Percentiles rank a stretch among this genome's conserved stretches.
These are phyloP conservation scores for Chanos chanos DNA, from an alignment of 2,797 vertebrate species.

Conservation along the genomic window DNA sequence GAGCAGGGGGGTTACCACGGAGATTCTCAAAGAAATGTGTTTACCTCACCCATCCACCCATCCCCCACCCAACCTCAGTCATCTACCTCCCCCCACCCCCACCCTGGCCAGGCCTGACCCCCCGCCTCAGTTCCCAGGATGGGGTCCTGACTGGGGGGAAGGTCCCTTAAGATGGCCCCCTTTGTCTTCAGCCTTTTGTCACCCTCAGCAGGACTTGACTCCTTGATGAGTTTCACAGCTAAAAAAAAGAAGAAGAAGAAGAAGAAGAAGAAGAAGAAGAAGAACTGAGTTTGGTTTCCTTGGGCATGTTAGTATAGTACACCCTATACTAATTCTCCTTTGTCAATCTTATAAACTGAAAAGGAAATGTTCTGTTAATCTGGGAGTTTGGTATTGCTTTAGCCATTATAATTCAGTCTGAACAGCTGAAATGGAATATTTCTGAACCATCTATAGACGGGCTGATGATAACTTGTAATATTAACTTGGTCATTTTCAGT, in stretches of 20 bases:
- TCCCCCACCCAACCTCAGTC: slow-evolving; percentile 22
- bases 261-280: not conserved
- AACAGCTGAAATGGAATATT: too few species aligned
- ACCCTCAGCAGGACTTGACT: slow-evolving; percentile 36
- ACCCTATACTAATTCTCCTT: too few species aligned
- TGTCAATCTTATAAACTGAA: too few species aligned
- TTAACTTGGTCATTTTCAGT: too few species aligned
- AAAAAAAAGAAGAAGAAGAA: slow-evolving; percentile 2
- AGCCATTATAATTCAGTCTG: too few species aligned
- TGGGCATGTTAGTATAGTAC: too few species aligned
- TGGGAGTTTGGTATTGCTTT: too few species aligned
- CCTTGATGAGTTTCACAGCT: not conserved
- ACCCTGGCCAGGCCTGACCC: too few species aligned
- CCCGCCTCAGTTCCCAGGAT: slow-evolving; percentile 39
- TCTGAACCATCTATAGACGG: too few species aligned
- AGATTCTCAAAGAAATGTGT: slow-evolving; percentile 45
- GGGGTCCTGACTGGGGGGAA: slow-evolving; percentile 26
- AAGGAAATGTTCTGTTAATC: too few species aligned
- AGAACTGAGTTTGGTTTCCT: not conserved
- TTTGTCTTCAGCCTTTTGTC: slow-evolving; percentile 35
- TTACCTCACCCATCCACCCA: slow-evolving; percentile 37
- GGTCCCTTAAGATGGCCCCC: slow-evolving; percentile 28
- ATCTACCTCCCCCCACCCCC: slow-evolving; percentile 17
- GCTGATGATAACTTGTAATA: too few species aligned
- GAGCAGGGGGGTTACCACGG: slow-evolving; percentile 40